Evolutionary conservation across 1,140 invertebrate genomes (phyloP).

Genomic region (Camponotus vicinus): DNA sequence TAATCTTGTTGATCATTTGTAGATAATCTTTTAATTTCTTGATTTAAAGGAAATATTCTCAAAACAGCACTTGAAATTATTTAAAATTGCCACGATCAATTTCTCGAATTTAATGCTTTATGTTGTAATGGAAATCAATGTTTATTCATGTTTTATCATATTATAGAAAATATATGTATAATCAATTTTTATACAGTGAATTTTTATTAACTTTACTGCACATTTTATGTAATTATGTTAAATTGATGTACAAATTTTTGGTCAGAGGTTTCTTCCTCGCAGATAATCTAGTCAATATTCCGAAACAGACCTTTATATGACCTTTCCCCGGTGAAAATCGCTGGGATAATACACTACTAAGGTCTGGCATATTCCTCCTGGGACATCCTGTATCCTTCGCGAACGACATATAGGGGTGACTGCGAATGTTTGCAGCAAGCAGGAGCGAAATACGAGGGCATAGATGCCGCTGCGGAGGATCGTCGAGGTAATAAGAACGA

Average conservation of each 20-base stretch:
- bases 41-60: background rate
- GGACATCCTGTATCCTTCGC: constrained; percentile 55
- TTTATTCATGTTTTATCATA: no score
- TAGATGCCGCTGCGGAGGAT: constrained; percentile 13
- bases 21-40: background rate
- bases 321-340: constrained; percentile 53
- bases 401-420: constrained; percentile 8
- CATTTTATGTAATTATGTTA: no score
- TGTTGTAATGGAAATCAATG: background rate
- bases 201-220: no score
- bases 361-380: constrained; percentile 49
- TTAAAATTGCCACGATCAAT: background rate
- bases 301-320: constrained; percentile 45
- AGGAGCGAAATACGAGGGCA: constrained; percentile 35
- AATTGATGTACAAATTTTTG: constrained; percentile 31
- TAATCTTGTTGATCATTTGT: background rate
- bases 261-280: background rate
- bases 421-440: constrained; percentile 49
- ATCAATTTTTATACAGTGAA: no score
- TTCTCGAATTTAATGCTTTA: background rate
- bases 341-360: constrained; percentile 42
- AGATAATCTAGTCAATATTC: constrained; percentile 36
- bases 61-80: background rate
- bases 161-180: no score
- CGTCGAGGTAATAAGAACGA: constrained; percentile 52